Conservation (phyloP, 2,888 invertebrate genomes). For the Chrysolina haemoptera region DNA sequence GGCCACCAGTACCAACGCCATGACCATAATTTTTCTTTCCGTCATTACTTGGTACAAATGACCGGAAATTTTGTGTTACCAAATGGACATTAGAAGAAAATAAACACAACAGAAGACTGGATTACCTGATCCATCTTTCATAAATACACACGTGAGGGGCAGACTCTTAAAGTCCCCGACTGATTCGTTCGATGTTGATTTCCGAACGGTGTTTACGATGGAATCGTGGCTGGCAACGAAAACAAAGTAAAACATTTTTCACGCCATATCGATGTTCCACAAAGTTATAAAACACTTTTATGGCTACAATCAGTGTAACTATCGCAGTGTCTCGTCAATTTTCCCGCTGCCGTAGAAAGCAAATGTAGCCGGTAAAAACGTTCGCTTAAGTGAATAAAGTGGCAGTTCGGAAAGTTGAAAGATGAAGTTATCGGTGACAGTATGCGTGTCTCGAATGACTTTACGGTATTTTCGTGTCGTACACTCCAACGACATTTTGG, state of each 20-base stretch:
- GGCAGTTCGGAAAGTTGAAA: conserved; percentile 46
- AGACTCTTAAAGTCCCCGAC: too few species aligned
- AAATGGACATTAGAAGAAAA: too few species aligned
- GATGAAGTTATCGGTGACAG: conserved; percentile 48
- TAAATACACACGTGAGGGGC: too few species aligned
- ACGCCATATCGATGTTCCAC: conserved; percentile 32
- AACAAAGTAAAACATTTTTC: conserved; percentile 37
- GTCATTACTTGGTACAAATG: too few species aligned
- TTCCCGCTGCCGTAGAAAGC: conserved; percentile 38
- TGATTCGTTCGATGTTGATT: neutral
- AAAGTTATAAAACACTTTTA: conserved; percentile 41
- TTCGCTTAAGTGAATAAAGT: conserved; percentile 50
- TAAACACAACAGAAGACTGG: too few species aligned
- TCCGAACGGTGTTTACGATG: neutral
- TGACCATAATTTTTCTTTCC: too few species aligned
- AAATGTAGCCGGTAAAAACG: conserved; percentile 42
- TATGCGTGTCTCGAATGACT: conserved; percentile 34
- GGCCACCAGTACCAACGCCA: too few species aligned
- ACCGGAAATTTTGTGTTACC: too few species aligned
- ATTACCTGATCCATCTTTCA: too few species aligned
- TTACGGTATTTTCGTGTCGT: neutral
- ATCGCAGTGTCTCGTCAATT: conserved; percentile 46
- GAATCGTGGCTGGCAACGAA: neutral
- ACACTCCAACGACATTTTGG: conserved; percentile 1
- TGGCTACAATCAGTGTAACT: conserved; percentile 40